Evolutionary conservation across 2,888 invertebrate genomes (phyloP), one percentile per base, ranked within the genome.

Genomic region (Cataglyphis cursor): DNA sequence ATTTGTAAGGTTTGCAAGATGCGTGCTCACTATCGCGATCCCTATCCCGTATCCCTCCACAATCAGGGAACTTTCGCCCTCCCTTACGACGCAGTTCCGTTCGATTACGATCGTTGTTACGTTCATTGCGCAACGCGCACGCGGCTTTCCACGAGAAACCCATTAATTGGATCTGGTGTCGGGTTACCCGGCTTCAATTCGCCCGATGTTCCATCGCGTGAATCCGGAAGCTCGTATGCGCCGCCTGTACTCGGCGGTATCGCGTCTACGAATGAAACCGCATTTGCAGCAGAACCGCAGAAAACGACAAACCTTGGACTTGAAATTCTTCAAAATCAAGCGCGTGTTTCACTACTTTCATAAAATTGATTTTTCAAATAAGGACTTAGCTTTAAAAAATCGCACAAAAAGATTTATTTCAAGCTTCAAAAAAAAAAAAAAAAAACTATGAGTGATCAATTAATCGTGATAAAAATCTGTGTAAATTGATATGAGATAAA

Each of bases 141-240:
- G 81, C 81, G 44, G 59, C 75, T 81, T 78, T 89, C 82, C 82
- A 78, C 85, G 82, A 89, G 89, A 82, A 87, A 83, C 81, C 87
- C 83, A 85, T 89, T 89, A 89, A 89, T 89, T 89, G 89, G 89
- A 89, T 89, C 84, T 70, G 84, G 88, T 68, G 61, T 89, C 89
- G 82, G 78, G 86, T 89, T 89, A 89, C 89, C 21, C 73, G 65
- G 82, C 87, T 87, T 82, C 86, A 72, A 62, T 88, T 75, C 61
- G 73, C 51, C 51, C 51, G 82, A 48, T 85, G 85, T 66, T 65
- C 81, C 65, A 38, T 28, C 48, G 54, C 35, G 31, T 72, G 86
- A 81, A 83, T 87, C 87, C 59, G 68, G 78, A 83, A 70, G 61
- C 68, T 82, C 75, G 72, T 87, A 82, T 82, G 83, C 80, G 74